Base-by-base conservation (phyloP, 2,888 invertebrate species). In the Agrypnus murinus region DNA sequence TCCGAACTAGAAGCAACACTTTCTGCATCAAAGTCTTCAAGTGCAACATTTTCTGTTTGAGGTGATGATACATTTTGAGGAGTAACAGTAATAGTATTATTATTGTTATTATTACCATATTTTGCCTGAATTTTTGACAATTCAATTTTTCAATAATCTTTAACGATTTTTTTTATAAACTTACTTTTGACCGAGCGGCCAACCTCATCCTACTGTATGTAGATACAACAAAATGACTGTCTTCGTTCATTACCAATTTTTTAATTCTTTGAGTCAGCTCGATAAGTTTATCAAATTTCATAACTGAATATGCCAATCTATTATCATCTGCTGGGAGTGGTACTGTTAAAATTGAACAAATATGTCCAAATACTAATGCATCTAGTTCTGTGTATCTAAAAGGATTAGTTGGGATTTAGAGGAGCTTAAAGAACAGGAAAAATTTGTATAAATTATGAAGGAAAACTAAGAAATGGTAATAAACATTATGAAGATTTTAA, bases 311-410 rank as follows among this genome's bases (percentile, higher is more conserved):
- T 4, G 58, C 46, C 48, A 75, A 68, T 48, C 34, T 45, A 46
- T 71, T 74, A 59, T 36, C n/a, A 25, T 46, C 38, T 32, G 66
- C 69, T 31, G 76, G 72, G 0, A 75, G 46, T 34, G 78, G 74
- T 12, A 73, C 77, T 17, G 84, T 85, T 3, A 88, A 81, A 10
- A 90, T 79, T 0, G 88, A 86, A 19, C 86, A 82, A 9, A 89
- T 77, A 74, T 91, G 91, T 1, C 94, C 94, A 81, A 90, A 95
- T 1, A 94, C 89, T n/a, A 94, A 83, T 0, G 94, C 93, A 84
- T 95, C 95, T 75, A 94, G 79, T 71, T 94, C 92, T 1, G 92
- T 92, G 0, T 92, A 92, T 75, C 93, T 93, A 85, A 43, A 74
- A 75, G 19, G 25, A 31, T 14, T 12, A 38, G 17, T 9, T 17